A percentile compares a stretch with the other conserved stretches of the same genome.
phyloP scores from a whole-genome alignment of 2,797 vertebrate genomes.

The Trematomus bernacchii region DNA sequence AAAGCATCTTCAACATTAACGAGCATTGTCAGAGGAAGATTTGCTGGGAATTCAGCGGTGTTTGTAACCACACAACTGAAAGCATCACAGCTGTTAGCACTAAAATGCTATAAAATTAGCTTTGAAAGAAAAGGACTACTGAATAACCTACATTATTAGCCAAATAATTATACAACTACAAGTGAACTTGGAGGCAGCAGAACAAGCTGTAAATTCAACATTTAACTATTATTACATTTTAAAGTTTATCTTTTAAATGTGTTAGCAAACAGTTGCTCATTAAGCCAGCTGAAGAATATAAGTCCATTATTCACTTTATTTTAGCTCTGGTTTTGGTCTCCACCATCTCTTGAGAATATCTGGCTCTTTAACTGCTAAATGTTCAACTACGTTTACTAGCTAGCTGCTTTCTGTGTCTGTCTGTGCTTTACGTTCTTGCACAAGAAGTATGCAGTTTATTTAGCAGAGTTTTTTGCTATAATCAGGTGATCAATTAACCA shows the following conservation, averaged over 20 bases:
- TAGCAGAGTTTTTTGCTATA: not conserved
- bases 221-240: not conserved
- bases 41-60: not conserved
- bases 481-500: not conserved
- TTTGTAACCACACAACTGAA: not conserved
- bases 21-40: slow-evolving; percentile 8
- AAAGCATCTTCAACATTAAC: slow-evolving; percentile 9
- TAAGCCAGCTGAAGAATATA: not conserved
- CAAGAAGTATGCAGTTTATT: not conserved
- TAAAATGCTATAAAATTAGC: not conserved
- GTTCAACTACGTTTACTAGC: not conserved
- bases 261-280: not conserved
- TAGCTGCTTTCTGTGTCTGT: not conserved
- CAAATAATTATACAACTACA: too few relatives aligned
- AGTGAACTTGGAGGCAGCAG: not conserved
- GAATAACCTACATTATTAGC: not conserved
- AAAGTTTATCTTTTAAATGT: not conserved
- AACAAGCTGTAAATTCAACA: not conserved
- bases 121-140: not conserved
- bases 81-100: not conserved
- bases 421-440: not conserved
- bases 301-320: not conserved
- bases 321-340: slow-evolving; percentile 3
- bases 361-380: not conserved
- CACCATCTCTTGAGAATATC: not conserved